A percentile compares a stretch with the other conserved stretches of the same genome.
Conservation (phyloP, 2,113 vertebrate species). For the Collichthys lucidus region DNA sequence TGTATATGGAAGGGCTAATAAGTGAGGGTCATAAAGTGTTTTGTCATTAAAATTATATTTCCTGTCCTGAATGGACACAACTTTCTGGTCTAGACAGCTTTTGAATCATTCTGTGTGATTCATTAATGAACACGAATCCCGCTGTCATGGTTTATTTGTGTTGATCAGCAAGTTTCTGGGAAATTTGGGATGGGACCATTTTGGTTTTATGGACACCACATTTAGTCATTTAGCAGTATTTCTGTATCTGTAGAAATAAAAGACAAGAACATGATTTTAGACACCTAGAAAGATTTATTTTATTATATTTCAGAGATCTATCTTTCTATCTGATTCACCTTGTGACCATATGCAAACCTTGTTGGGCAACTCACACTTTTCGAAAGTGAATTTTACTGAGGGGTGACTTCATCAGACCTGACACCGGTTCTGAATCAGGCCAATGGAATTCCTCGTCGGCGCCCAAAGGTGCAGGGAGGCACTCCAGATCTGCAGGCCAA, state of each 20-base stretch:
- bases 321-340: not conserved
- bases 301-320: too few relatives aligned
- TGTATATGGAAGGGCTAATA: not conserved
- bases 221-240: not conserved
- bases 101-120: conserved; percentile 77
- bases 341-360: not conserved
- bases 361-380: too few relatives aligned
- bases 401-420: not conserved
- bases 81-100: conserved; percentile 66
- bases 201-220: not conserved
- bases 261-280: not conserved
- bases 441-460: conserved; percentile 38
- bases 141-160: conserved; percentile 19
- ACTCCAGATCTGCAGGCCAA: conserved; percentile 4
- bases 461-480: conserved; percentile 46
- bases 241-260: not conserved
- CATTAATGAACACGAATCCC: conserved; percentile 41
- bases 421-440: conserved; percentile 6
- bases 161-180: conserved; percentile 28
- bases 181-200: conserved; percentile 1
- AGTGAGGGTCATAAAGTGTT: not conserved
- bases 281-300: not conserved
- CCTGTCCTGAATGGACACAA: conserved; percentile 24
- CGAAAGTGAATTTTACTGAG: not conserved
- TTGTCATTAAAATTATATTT: conserved; percentile 1